phyloP scores from a whole-genome alignment of 2,888 invertebrate species.

The Cyclophora punctaria region DNA sequence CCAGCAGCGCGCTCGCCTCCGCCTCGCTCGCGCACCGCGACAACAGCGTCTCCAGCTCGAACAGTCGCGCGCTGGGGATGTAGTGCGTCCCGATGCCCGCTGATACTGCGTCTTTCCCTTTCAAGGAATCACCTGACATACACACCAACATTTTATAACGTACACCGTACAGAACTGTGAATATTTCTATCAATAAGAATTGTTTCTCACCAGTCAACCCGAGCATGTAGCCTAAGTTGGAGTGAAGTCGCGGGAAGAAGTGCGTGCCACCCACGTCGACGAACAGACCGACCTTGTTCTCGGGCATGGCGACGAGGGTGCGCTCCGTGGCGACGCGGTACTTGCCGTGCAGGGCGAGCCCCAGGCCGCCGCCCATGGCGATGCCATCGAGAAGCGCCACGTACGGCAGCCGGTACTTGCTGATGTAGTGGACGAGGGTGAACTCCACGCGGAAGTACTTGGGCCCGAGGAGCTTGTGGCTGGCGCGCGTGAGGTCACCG shows the following conservation, averaged over 20 bases:
- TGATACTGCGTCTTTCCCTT: slow-evolving; percentile 86
- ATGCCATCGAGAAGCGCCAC: slow-evolving; percentile 95
- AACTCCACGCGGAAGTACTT: slow-evolving; percentile 92
- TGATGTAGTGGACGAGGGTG: slow-evolving; percentile 89
- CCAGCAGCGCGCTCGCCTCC: slow-evolving; percentile 75
- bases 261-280: slow-evolving; percentile 98
- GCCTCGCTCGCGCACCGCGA: slow-evolving; percentile 60
- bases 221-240: slow-evolving; percentile 90
- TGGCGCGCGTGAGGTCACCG: slow-evolving; percentile 91
- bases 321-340: slow-evolving; percentile 96
- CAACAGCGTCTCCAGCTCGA: slow-evolving; percentile 79
- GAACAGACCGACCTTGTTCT: slow-evolving; percentile 96
- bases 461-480: slow-evolving; percentile 78
- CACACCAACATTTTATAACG: background rate
- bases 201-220: slow-evolving; percentile 85
- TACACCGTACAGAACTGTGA: background rate
- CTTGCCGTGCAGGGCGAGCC: slow-evolving; percentile 93
- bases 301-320: slow-evolving; percentile 98
- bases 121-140: slow-evolving; percentile 69
- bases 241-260: slow-evolving; percentile 89
- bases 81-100: slow-evolving; percentile 96
- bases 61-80: slow-evolving; percentile 78
- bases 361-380: slow-evolving; percentile 98
- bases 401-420: slow-evolving; percentile 90
- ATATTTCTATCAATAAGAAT: background rate